Evolutionary conservation across 2,888 invertebrate species (phyloP).

Genomic region (Hedychridium roseum): DNA sequence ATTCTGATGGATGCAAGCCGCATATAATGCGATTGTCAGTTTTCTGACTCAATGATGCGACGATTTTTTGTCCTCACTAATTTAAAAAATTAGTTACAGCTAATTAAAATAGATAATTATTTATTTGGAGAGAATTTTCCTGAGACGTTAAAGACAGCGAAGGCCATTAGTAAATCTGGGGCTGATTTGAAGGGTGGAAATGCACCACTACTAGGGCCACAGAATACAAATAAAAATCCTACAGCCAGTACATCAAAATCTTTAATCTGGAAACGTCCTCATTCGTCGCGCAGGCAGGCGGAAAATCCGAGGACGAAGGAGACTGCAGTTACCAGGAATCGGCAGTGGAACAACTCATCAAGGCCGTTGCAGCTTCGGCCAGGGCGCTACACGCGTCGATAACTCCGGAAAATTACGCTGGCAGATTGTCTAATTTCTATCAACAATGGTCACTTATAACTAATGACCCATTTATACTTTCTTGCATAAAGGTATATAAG

Average conservation of each 20-base stretch:
- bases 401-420: not conserved
- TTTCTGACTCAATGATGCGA: slow-evolving; percentile 3
- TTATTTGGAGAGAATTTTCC: slow-evolving; percentile 8
- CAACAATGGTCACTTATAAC: not conserved
- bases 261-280: not conserved
- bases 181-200: not conserved
- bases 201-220: not conserved
- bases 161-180: slow-evolving; percentile 7
- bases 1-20: slow-evolving; percentile 6
- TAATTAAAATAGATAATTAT: not conserved
- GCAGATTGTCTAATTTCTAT: not conserved
- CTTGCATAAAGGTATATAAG: not conserved
- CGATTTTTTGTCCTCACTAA: slow-evolving; percentile 3
- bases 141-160: slow-evolving; percentile 12
- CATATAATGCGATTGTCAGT: slow-evolving; percentile 11
- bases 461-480: not conserved
- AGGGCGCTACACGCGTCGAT: not conserved
- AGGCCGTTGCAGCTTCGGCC: not conserved
- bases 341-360: not conserved
- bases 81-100: not conserved
- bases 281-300: not conserved
- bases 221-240: not conserved
- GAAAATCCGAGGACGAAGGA: not conserved
- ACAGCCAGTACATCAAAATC: not conserved
- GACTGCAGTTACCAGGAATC: not conserved